Base-by-base conservation (phyloP, 2,797 vertebrate genomes). In the Alfaro cultratus region DNA sequence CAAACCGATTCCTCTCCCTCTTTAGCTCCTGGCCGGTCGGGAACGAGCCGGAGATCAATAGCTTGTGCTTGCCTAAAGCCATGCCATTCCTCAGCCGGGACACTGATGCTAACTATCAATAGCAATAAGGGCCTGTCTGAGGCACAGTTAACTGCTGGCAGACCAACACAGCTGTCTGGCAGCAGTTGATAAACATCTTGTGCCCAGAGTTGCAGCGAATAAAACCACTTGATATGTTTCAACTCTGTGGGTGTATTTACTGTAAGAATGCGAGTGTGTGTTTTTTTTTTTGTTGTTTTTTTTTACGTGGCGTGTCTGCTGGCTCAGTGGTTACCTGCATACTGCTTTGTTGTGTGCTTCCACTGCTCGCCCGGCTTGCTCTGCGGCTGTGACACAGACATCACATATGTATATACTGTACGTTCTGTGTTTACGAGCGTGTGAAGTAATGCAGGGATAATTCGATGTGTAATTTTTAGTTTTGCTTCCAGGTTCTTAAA, bases 21-120 rank as follows among this genome's bases (percentile, higher is more conserved):
- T 93, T 47, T 45, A 82, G 90, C 95, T 96, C 79, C 89, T 77
- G 90, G 94, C 93, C 87, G 94, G 47, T 71, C 87, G 83, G 93
- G 87, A 88, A 94, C 92, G 94, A 91, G 91, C 92, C 85, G 92
- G 91, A 94, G 94, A 97, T 97, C 96, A 95, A 96, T 97, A 96
- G 93, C 94, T 91, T 81, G 93, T 92, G 94, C 94, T 95, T 93
- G 95, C 96, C 95, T 91, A 91, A 88, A 95, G 96, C 94, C 80
- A 43, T 89, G 94, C 96, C 95, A 96, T 97, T 96, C 95, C 96
- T 98, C 96, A 96, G 95, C 87, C 93, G 82, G 93, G 95, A 96
- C 96, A 93, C 93, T 92, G 95, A 96, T 95, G 94, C 95, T 96
- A 95, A 96, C 95, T 96, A 95, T 97, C 95, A 95, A 96, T 94